Evolutionary conservation across 2,888 invertebrate genomes (phyloP), one percentile per base, ranked within the genome.

Genomic region (Drosophila suboccidentalis): DNA sequence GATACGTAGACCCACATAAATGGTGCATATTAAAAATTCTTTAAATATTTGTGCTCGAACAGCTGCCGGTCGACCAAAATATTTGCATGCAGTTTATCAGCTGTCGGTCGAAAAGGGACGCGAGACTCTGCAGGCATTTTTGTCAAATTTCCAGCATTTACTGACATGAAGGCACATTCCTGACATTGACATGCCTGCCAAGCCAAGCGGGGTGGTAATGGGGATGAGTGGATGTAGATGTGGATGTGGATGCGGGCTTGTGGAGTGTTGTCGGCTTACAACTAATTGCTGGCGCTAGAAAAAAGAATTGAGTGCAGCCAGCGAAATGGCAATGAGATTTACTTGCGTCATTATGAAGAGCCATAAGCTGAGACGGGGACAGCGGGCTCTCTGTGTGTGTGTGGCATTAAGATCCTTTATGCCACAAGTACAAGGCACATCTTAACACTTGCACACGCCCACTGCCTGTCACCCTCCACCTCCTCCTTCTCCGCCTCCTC

Each of bases 21-120:
- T 89, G 89, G 72, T 81, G 81, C 84, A 87, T 87, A 87, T 87
- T 90, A 90, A 87, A 87, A 87, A 87, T 87, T 90, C 90, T 87
- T 77, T 32, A 80, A 89, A 90, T 90, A 76, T 78, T 72, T 82
- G 44, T 39, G 44, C 61, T 46, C 44, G 64, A 39, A 50, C 54
- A 15, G 70, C 49, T 58, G 60, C 29, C 58, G 54, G 58, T 63
- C 62, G 73, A 67, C 78, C 65, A 71, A 88, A 85, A 85, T 89
- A 85, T 85, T 85, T 85, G 83, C 84, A 89, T 89, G 83, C 88
- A 88, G 69, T 71, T 81, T 69, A 71, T 71, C 82, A 77, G 68
- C 72, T 72, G 71, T 63, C 71, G 47, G 78, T 19, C 38, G 29
- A 17, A 58, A 46, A 43, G 44, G 54, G 51, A 71, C 62, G 58